Percentiles rank a stretch among this genome's conserved stretches.
These are phyloP conservation scores for Vireo griseus DNA, from an alignment of 2,797 vertebrate genomes.

Conservation along the genomic window DNA sequence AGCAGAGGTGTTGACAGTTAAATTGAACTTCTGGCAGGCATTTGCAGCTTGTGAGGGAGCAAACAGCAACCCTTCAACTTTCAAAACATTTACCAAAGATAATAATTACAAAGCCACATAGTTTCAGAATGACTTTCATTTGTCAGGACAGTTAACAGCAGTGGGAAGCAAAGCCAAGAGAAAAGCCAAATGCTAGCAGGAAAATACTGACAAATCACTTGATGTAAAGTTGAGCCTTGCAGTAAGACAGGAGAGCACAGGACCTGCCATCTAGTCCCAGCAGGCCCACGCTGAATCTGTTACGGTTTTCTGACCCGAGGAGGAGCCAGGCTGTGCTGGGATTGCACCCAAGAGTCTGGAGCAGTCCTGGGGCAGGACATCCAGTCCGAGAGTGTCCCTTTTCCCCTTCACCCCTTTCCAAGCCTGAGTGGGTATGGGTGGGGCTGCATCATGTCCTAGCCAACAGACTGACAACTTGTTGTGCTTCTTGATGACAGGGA, in stretches of 20 bases:
- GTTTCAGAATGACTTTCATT: constrained; percentile 54
- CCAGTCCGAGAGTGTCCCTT: background rate
- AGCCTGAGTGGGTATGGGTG: background rate
- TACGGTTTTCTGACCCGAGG: background rate
- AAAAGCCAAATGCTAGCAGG: constrained; percentile 54
- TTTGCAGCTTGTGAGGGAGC: constrained; percentile 43
- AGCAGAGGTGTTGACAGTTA: constrained; percentile 63
- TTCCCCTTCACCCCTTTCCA: background rate
- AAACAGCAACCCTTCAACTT: constrained; percentile 57
- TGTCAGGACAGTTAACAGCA: constrained; percentile 56
- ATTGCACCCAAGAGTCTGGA: background rate
- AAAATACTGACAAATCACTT: constrained; percentile 26
- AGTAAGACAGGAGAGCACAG: background rate
- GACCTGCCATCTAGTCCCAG: background rate
- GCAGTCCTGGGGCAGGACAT: background rate
- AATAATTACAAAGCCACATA: constrained; percentile 62
- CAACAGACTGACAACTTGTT: background rate
- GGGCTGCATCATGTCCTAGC: background rate
- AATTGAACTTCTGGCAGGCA: constrained; percentile 56
- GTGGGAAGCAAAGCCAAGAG: constrained; percentile 53
- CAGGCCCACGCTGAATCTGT: background rate
- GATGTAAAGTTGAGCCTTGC: background rate
- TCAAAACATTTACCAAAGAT: constrained; percentile 58
- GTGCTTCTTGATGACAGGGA: background rate
- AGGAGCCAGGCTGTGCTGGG: background rate